Evolutionary conservation across 2,797 vertebrate genomes (phyloP).

Genomic region (Halcyon smyrnensis): DNA sequence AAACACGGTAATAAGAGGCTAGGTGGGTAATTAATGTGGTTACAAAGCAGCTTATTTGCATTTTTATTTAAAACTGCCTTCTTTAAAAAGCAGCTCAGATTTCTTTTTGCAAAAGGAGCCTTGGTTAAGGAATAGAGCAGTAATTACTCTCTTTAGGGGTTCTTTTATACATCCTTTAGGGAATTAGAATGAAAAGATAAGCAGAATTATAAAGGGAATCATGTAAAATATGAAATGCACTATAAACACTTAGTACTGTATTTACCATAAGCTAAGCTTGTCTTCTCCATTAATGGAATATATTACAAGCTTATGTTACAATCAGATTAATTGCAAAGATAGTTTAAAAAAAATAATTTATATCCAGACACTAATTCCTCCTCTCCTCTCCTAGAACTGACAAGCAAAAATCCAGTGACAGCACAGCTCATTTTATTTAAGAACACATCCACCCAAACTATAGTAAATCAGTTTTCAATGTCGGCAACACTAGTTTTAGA

Average conservation of each 20-base stretch:
- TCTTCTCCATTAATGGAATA: conserved; percentile 82
- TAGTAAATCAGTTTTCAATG: neutral
- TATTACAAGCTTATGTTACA: conserved; percentile 75
- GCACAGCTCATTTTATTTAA: neutral
- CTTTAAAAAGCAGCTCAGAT: conserved; percentile 88
- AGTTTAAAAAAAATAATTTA: neutral
- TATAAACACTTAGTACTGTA: conserved; percentile 87
- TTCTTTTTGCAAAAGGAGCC: conserved; percentile 87
- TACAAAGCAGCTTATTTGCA: conserved; percentile 99
- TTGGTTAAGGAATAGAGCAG: conserved; percentile 86
- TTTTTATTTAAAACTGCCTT: conserved; percentile 89
- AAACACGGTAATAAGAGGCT: conserved; percentile 94
- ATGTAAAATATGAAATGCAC: conserved; percentile 90
- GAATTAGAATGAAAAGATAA: conserved; percentile 93
- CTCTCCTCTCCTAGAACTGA: conserved; percentile 41
- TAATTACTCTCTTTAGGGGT: conserved; percentile 91
- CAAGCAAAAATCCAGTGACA: conserved; percentile 43
- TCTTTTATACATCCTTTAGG: conserved; percentile 90
- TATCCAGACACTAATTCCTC: conserved; percentile 41
- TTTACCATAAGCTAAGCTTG: conserved; percentile 82
- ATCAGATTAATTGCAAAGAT: conserved; percentile 73
- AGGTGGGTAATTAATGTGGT: conserved; percentile 99
- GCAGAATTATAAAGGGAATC: conserved; percentile 99
- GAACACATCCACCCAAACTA: neutral
- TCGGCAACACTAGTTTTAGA: neutral